phyloP scores from a whole-genome alignment of 2,797 vertebrate genomes.

The Poecilia picta region DNA sequence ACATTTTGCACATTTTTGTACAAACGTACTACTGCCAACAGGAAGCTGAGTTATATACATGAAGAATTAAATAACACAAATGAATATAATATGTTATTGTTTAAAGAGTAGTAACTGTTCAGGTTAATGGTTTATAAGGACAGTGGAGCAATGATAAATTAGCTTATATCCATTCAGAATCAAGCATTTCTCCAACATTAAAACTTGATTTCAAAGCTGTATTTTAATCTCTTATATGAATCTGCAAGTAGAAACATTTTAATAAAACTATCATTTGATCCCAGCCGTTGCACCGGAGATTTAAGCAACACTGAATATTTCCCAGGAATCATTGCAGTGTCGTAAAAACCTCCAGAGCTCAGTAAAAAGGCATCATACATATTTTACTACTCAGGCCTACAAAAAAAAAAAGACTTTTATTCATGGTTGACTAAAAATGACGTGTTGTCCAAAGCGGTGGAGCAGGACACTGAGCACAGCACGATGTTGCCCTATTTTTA shows the following conservation, averaged over 20 bases:
- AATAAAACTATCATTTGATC: constrained; percentile 5
- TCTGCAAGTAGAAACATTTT: background rate
- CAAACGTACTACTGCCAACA: background rate
- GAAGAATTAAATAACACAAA: background rate
- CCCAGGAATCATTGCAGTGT: constrained; percentile 28
- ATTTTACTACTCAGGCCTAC: constrained; percentile 59
- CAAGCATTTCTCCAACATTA: background rate
- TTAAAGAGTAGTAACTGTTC: background rate
- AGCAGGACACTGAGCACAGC: constrained; percentile 23
- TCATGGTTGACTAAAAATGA: constrained; percentile 51
- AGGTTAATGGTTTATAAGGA: background rate
- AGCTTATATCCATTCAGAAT: background rate
- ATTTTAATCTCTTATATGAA: background rate
- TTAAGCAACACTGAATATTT: constrained; percentile 29
- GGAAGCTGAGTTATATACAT: background rate
- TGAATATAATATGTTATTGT: background rate
- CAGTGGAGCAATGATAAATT: background rate
- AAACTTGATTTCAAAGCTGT: background rate
- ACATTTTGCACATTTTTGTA: background rate
- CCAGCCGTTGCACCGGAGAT: constrained; percentile 30
- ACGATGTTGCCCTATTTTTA: constrained; percentile 8
- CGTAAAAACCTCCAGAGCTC: constrained; percentile 26
- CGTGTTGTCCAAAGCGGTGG: constrained; percentile 38
- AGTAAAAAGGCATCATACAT: constrained; percentile 61
- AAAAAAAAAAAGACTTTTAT: constrained; percentile 44